Base-by-base conservation (phyloP, 2,113 vertebrate genomes). In the Psophia crepitans region DNA sequence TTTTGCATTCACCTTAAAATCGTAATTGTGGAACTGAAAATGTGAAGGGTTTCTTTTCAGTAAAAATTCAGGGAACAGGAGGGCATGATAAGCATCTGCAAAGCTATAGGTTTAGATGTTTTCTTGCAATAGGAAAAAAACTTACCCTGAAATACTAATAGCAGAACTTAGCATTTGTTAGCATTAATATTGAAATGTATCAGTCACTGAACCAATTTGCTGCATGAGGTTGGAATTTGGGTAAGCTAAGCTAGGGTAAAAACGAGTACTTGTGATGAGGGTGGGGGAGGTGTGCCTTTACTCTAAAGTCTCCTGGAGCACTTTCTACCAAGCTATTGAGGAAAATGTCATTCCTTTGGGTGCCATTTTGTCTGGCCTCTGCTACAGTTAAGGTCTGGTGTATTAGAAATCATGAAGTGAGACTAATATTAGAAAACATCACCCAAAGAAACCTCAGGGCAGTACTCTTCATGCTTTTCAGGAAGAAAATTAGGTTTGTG, bases 221-320 rank as follows among this genome's bases (percentile, higher is more conserved):
- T 49, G 35, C 3, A 2, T 19, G 44, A 69, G 11, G 32, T 4
- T 53, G 32, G n/a, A 77, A 73, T 60, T 27, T 0, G 1, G 46
- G 23, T 54, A 48, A 51, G 14, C 21, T 32, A 49, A 26, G 6
- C 24, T 11, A n/a, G 5, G 11, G 12, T n/a, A 19, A 5, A 12
- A 57, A 53, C 2, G 3, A 20, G 49, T 26, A 39, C 5, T 26
- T 0, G 1, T 9, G 20, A 12, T 41, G 12, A 30, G 21, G 5
- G 4, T 33, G 14, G 4, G 14, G 27, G 8, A 44, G 5, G 28
- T 6, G 27, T 37, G 28, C 23, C 26, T 73, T 63, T 7, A 17
- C 18, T 53, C 11, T 49, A 3, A n/a, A 86, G 49, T 41, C 32
- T 30, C 27, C 46, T 27, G 61, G 35, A 46, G 57, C 0, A 5